phyloP scores from a whole-genome alignment of 1,140 invertebrate genomes.

The Psilanteris sp. region DNA sequence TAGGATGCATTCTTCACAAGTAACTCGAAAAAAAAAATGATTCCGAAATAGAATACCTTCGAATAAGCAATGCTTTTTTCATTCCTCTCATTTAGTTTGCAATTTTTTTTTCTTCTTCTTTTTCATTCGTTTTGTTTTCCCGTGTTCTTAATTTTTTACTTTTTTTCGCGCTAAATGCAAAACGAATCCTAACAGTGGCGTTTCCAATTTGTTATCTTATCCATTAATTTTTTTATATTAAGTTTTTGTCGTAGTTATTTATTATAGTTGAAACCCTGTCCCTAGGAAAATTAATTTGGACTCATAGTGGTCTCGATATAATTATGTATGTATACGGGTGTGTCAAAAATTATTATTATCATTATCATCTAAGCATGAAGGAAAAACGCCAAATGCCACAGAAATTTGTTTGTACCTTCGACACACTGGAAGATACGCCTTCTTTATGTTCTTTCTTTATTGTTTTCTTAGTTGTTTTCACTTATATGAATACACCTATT shows the following conservation, averaged over 20 bases:
- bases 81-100: too few relatives aligned
- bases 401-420: slow-evolving; percentile 59
- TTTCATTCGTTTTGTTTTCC: neutral
- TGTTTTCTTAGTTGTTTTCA: slow-evolving; percentile 17
- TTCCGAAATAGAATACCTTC: slow-evolving; percentile 15
- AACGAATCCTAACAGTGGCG: slow-evolving; percentile 46
- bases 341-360: slow-evolving; percentile 72
- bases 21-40: slow-evolving; percentile 27
- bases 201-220: slow-evolving; percentile 47
- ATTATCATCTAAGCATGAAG: slow-evolving; percentile 74
- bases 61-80: slow-evolving; percentile 14
- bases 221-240: slow-evolving; percentile 57
- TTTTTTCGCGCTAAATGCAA: slow-evolving; percentile 19
- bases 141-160: slow-evolving; percentile 1
- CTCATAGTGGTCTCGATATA: slow-evolving; percentile 71
- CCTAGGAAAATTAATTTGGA: slow-evolving; percentile 72
- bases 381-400: slow-evolving; percentile 71
- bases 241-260: slow-evolving; percentile 60
- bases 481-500: slow-evolving; percentile 43
- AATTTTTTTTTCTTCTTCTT: too few relatives aligned
- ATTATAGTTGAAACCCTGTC: slow-evolving; percentile 71
- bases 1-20: slow-evolving; percentile 37
- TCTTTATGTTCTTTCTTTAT: neutral
- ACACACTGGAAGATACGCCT: slow-evolving; percentile 24
- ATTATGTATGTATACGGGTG: slow-evolving; percentile 69